Conservation (phyloP, 2,113 vertebrate species). For the Oreocharis arfaki region DNA sequence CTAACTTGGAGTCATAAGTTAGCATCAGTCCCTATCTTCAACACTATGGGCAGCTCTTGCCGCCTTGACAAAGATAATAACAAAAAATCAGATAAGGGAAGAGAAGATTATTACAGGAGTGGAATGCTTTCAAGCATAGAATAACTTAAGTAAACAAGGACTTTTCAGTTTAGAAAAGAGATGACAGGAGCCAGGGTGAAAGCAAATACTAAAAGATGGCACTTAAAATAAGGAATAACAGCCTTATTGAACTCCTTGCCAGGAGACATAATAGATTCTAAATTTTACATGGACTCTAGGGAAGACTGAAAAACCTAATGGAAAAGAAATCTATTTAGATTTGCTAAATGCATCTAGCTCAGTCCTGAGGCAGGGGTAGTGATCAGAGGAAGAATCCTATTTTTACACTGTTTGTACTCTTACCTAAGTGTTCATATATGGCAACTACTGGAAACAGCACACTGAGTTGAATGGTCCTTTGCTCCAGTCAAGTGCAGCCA, state of each 20-base stretch:
- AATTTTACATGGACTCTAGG: conserved; percentile 25
- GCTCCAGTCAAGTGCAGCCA: neutral
- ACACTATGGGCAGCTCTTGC: neutral
- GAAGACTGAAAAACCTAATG: neutral
- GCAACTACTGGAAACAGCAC: neutral
- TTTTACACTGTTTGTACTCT: neutral
- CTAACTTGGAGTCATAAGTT: neutral
- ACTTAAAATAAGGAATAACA: neutral
- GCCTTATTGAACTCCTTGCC: neutral
- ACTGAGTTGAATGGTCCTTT: neutral
- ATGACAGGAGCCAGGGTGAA: neutral
- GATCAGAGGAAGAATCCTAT: neutral
- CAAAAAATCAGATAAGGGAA: neutral
- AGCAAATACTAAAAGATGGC: neutral
- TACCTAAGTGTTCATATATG: neutral
- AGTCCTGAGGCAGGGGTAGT: neutral
- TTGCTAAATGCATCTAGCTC: conserved; percentile 29
- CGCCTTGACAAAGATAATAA: neutral
- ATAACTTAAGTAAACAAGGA: neutral
- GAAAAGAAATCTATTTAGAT: conserved; percentile 32
- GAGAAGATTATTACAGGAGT: neutral
- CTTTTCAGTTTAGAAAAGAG: neutral
- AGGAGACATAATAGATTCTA: neutral
- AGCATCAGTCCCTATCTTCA: neutral
- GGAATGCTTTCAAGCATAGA: neutral